Evolutionary conservation across 2,888 invertebrate genomes (phyloP), one percentile per base, ranked within the genome.

Genomic region (Drosophila putrida): DNA sequence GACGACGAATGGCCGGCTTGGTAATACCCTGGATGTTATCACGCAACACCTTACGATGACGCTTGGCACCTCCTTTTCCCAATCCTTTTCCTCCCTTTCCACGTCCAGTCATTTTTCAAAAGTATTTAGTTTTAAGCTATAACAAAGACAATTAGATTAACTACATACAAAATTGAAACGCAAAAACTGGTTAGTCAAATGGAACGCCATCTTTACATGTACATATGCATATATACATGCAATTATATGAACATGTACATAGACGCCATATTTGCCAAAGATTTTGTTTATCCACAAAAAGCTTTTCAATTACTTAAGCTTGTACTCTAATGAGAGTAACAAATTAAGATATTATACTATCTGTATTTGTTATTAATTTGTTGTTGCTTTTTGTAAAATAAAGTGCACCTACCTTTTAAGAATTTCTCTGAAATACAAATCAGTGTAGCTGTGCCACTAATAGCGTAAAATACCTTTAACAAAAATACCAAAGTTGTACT

Each of bases 11-110:
- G 0, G 96, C 96, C 0, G 96, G 96, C 76, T 95, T 96, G 0
- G 96, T 96, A 69, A 96, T 96, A 33, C 96, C 96, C 86, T 96
- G 96, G 91, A 96, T 96, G 90, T 96, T 96, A 91, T 96, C 96
- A 70, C 96, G 94, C 9, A 96, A 63, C 1, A 97, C 96, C 91
- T 97, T 97, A 67, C 97, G 93, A 93, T 97, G 96, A 78, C 96
- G 95, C 92, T 96, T 96, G 36, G 96, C 96, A 68, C 96, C 96
- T 78, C 96, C 96, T 92, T 96, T 96, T 60, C 96, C 96, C 59
- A 96, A 93, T 70, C 96, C 96, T 93, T 96, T 96, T 60, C 95
- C 95, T 90, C 96, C 96, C 94, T 96, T 96, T 67, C 96, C 96
- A 68, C 96, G 95, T 71, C 96, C 96, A 91, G 96, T 95, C 96